Evolutionary conservation across 2,888 invertebrate genomes (phyloP).

Genomic region (Ichneumoninae sp.): DNA sequence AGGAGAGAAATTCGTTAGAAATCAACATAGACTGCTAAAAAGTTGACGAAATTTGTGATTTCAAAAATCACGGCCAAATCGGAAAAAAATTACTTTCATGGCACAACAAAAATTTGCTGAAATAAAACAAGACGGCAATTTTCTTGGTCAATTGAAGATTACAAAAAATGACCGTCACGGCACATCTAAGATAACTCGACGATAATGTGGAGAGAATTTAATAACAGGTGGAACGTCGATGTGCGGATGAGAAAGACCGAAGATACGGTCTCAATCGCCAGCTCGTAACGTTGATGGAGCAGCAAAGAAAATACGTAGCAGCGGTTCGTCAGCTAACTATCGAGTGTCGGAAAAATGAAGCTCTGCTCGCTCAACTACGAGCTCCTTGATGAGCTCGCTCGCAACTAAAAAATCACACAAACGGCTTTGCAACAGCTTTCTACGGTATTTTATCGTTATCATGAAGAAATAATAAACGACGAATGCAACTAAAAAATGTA

Average conservation of each 20-base stretch:
- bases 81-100: too few relatives aligned
- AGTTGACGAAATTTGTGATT: too few relatives aligned
- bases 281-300: conserved; percentile 87
- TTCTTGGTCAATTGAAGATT: too few relatives aligned
- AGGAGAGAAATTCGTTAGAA: too few relatives aligned
- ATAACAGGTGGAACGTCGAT: conserved; percentile 85
- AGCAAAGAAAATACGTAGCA: conserved; percentile 91
- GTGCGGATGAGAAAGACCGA: conserved; percentile 89
- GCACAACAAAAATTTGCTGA: too few relatives aligned
- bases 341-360: conserved; percentile 90
- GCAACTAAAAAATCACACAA: conserved; percentile 16
- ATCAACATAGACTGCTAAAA: too few relatives aligned
- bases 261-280: conserved; percentile 88
- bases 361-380: conserved; percentile 84
- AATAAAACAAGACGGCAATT: too few relatives aligned
- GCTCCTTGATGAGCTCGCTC: conserved; percentile 70
- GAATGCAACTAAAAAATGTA: not conserved
- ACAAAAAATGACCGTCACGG: too few relatives aligned
- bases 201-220: not conserved
- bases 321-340: conserved; percentile 91
- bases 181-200: not conserved
- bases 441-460: conserved; percentile 29
- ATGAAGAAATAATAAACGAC: conserved; percentile 16
- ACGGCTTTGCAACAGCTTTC: conserved; percentile 23
- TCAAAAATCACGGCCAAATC: too few relatives aligned